Base-by-base conservation (phyloP, 2,113 vertebrate genomes). In the Lucifuga dentata region DNA sequence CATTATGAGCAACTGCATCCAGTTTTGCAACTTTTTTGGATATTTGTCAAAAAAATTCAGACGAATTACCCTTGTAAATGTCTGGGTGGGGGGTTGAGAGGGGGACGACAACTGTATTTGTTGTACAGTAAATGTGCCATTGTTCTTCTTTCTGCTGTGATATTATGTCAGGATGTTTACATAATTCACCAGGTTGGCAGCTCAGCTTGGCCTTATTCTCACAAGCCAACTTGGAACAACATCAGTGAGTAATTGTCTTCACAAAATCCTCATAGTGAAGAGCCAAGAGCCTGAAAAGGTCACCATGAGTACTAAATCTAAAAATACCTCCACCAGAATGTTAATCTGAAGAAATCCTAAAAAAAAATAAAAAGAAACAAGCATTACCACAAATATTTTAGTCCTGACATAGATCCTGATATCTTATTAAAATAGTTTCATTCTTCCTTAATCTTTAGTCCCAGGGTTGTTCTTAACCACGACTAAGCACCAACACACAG, bases 211-310 rank as follows among this genome's bases (percentile, higher is more conserved):
- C 63, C 67, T 75, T 52, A 64, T 74, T 79, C 73, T 80, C 60
- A 50, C 33, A 60, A 76, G 43, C 75, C 64, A 68, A 62, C 72
- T 40, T 71, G 62, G 76, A 68, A 83, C 46, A 57, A 32, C 74
- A 84, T 87, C 68, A 68, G 49, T 84, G 69, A 80, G 41, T 86
- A 81, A 83, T 65, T 67, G 68, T 79, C 49, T 87, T 62, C 46
- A 55, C 56, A 69, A 74, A 68, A 17, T 6, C 16, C 19, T 78
- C 65, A 33, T 53, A 74, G 70, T 52, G 26, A 5, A 38, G 32
- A 80, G 57, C 71, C 67, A 50, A 57, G 67, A 80, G 65, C 45
- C 62, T 33, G 49, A 9, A 76, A 62, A 77, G 29, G 80, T 84
- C 80, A 83, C 17, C 5, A 12, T 16, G 36, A 73, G 66, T 83